These are phyloP conservation scores for Phocoena sinus DNA, from an alignment of 2,113 vertebrate species.

Conservation along the genomic window DNA sequence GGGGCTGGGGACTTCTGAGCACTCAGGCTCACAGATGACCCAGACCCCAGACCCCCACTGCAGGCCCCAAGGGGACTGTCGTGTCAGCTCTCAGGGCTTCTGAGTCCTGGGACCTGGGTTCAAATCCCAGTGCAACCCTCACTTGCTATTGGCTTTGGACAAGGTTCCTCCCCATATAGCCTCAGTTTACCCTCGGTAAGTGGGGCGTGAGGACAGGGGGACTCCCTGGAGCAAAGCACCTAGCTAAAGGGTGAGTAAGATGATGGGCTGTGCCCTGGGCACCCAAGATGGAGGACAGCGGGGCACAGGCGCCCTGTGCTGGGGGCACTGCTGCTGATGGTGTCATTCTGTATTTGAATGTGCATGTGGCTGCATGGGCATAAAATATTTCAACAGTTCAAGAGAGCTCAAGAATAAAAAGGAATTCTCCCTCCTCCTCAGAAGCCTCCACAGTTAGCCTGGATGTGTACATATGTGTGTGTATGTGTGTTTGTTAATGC, in stretches of 20 bases:
- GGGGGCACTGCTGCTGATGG: neutral
- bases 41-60: neutral
- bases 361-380: neutral
- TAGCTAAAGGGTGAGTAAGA: neutral
- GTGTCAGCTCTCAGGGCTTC: neutral
- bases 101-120: neutral
- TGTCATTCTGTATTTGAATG: neutral
- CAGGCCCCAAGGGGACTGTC: neutral
- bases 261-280: neutral
- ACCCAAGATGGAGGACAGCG: neutral
- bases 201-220: no score
- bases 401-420: neutral
- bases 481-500: neutral
- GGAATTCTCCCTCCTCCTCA: neutral
- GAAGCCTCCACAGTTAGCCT: neutral
- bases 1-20: neutral
- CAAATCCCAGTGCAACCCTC: neutral
- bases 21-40: no score
- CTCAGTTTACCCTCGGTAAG: neutral
- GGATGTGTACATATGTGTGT: accelerated
- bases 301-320: neutral
- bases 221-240: neutral
- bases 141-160: neutral
- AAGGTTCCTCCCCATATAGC: neutral
- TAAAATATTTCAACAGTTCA: neutral